Evolutionary conservation across 2,113 vertebrate genomes (phyloP), one percentile per base, ranked within the genome.

Genomic region (Halcyon senegalensis): DNA sequence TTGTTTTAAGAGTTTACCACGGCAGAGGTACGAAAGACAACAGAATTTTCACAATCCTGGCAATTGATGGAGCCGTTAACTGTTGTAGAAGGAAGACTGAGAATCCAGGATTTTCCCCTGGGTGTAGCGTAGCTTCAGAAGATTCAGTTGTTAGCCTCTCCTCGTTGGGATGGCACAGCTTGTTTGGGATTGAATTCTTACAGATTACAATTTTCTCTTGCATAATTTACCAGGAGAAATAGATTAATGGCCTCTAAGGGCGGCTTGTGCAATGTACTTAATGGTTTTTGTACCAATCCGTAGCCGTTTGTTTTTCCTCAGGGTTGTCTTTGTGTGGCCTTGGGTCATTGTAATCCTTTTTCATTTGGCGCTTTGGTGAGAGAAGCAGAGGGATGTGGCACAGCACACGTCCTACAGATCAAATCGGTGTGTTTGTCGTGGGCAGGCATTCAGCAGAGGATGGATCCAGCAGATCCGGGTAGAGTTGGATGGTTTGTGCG

Each of bases 131-230:
- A 55, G 28, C 16, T n/a, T n/a, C 9, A n/a, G 64, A n/a, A 69
- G 50, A 39, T 87, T 59, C 39, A 12, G n/a, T 67, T 16, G 24
- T 12, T 84, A n/a, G 75, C 67, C 28, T 69, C 28, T 73, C 58
- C 66, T 64, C n/a, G 50, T 16, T 69, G 76, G 72, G 67, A 37
- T 87, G 73, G 76, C 81, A 84, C 44, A 80, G n/a, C 60, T 41
- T 19, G 41, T 72, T 89, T 89, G 84, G 81, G 66, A 72, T 72
- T 55, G 58, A 93, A 82, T 84, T 60, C 81, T 90, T 92, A 72
- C 84, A n/a, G 46, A 75, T 93, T 59, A 89, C 87, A 72, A 37
- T 13, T 93, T 93, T 93, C 69, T 59, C 95, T 91, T 89, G 84
- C 93, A n/a, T 91, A 59, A 93, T 87, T 87, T 63, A 59, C 60